A percentile compares a stretch with the other conserved stretches of the same genome.
These are phyloP conservation scores for Clamator glandarius DNA, from an alignment of 2,797 vertebrate species.

Conservation along the genomic window DNA sequence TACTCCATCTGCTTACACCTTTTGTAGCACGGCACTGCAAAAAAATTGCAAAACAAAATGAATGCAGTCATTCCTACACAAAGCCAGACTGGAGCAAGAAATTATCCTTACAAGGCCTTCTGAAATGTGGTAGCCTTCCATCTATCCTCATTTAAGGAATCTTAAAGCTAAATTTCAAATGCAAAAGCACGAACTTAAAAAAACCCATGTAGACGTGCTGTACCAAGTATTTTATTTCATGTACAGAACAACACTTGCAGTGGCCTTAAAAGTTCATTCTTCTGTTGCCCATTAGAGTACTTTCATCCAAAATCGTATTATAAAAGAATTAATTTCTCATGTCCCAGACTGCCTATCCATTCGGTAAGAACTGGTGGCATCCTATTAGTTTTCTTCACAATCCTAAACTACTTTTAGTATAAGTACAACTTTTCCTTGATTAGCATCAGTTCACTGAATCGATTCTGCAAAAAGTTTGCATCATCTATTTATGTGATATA, in stretches of 20 bases:
- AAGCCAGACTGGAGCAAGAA: neutral
- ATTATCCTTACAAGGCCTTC: neutral
- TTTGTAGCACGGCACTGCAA: slow-evolving; percentile 95
- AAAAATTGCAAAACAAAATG: neutral
- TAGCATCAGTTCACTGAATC: neutral
- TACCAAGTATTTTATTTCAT: neutral
- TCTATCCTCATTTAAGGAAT: neutral
- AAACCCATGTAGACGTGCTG: neutral
- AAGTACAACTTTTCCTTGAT: neutral
- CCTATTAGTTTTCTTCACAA: neutral
- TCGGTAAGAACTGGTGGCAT: neutral
- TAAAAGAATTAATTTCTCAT: neutral
- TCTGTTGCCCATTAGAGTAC: neutral
- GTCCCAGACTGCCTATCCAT: neutral
- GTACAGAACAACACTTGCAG: neutral
- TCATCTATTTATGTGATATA: neutral
- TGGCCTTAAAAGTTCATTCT: neutral
- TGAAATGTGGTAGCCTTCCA: neutral
- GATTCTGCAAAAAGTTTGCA: neutral
- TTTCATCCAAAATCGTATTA: neutral
- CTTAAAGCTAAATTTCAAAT: neutral
- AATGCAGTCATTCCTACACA: neutral
- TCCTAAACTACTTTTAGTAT: neutral
- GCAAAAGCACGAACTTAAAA: neutral
- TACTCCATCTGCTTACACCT: slow-evolving; percentile 99